These are phyloP conservation scores for Achlya flavicornis DNA, from an alignment of 2,888 invertebrate species.

Conservation along the genomic window DNA sequence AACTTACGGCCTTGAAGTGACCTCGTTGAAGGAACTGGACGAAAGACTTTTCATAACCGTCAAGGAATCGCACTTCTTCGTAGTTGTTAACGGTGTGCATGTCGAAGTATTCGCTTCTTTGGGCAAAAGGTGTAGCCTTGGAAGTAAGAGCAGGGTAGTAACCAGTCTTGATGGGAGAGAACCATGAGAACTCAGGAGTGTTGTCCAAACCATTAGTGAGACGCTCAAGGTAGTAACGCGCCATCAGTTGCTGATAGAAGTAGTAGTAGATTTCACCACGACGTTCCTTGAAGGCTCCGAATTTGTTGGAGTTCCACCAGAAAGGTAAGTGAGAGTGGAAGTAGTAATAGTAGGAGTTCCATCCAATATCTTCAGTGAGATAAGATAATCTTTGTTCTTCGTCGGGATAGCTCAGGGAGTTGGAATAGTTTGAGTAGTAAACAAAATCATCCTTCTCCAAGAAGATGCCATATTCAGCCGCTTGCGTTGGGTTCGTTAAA, in stretches of 20 bases:
- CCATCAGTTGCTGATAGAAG: slow-evolving; percentile 86
- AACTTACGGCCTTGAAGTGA: slow-evolving; percentile 83
- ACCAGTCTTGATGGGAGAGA: slow-evolving; percentile 79
- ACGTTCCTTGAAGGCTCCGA: slow-evolving; percentile 76
- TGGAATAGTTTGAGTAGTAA: slow-evolving; percentile 85
- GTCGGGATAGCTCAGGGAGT: slow-evolving; percentile 75
- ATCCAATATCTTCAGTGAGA: slow-evolving; percentile 88
- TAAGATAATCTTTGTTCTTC: slow-evolving; percentile 85
- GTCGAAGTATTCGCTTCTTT: slow-evolving; percentile 85
- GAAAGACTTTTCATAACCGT: slow-evolving; percentile 83
- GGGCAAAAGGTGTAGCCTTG: slow-evolving; percentile 76
- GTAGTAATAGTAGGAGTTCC: slow-evolving; percentile 87
- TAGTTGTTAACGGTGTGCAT: slow-evolving; percentile 76
- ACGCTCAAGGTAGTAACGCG: slow-evolving; percentile 88
- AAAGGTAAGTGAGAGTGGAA: slow-evolving; percentile 85
- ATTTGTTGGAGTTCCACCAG: slow-evolving; percentile 84
- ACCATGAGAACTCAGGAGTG: slow-evolving; percentile 86
- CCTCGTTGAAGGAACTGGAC: slow-evolving; percentile 80
- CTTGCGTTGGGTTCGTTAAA: slow-evolving; percentile 51
- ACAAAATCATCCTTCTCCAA: slow-evolving; percentile 70
- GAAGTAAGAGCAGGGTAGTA: slow-evolving; percentile 52
- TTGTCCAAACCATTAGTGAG: slow-evolving; percentile 85
- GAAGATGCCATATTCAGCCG: slow-evolving; percentile 64
- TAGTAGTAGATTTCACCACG: slow-evolving; percentile 87
- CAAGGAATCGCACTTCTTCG: slow-evolving; percentile 81